phyloP scores from a whole-genome alignment of 2,113 vertebrate species.

The Caretta caretta region DNA sequence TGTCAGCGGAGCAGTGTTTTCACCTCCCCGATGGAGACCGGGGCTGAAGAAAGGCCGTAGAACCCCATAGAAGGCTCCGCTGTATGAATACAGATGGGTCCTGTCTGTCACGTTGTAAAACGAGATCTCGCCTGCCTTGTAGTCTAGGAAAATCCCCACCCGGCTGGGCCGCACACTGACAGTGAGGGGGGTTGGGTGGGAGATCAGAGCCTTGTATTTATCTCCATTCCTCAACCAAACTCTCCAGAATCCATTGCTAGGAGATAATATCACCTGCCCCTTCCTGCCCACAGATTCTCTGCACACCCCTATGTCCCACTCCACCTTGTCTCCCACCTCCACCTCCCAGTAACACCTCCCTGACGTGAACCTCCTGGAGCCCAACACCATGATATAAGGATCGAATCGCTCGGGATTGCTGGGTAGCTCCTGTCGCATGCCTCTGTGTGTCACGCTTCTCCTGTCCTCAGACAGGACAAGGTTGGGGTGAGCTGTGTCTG shows the following conservation, averaged over 20 bases:
- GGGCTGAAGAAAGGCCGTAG: conserved; percentile 87
- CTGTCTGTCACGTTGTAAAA: conserved; percentile 83
- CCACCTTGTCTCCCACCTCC: conserved; percentile 84
- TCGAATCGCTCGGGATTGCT: conserved; percentile 84
- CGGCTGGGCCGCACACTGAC: conserved; percentile 72
- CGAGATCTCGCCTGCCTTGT: conserved; percentile 80
- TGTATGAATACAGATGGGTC: conserved; percentile 85
- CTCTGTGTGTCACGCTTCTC: conserved; percentile 81
- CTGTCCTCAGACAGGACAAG: conserved; percentile 83
- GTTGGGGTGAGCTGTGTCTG: conserved; percentile 83
- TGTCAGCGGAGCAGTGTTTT: conserved; percentile 76
- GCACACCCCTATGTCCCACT: conserved; percentile 86
- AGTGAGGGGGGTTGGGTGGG: conserved; percentile 70
- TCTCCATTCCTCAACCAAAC: conserved; percentile 78
- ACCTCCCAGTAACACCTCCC: conserved; percentile 89
- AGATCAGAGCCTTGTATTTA: conserved; percentile 81
- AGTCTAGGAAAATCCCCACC: conserved; percentile 85
- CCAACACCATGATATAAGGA: conserved; percentile 82
- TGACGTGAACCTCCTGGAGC: conserved; percentile 75
- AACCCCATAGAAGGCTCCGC: conserved; percentile 81
- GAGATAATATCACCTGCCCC: conserved; percentile 84
- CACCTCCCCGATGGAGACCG: conserved; percentile 80
- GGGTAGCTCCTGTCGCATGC: conserved; percentile 58
- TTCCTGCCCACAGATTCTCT: conserved; percentile 86
- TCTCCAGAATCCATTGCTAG: conserved; percentile 87